phyloP scores from a whole-genome alignment of 2,113 vertebrate genomes.

The Brevimyrus niger region DNA sequence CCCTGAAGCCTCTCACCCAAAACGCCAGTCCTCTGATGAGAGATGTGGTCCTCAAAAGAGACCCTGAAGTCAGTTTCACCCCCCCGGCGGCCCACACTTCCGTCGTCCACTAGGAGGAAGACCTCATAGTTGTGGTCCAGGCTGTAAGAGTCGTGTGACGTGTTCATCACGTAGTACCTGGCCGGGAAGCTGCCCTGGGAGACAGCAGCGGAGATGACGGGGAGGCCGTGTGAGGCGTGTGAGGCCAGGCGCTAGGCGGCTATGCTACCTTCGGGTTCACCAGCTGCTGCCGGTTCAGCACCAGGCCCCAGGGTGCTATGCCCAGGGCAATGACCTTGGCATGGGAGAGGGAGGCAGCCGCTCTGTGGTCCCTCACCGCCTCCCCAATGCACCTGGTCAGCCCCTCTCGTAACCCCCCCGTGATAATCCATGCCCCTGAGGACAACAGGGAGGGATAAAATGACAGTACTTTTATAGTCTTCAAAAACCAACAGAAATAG shows the following conservation, averaged over 20 bases:
- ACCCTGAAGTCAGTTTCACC: conserved; percentile 68
- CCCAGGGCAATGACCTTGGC: conserved; percentile 76
- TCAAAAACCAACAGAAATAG: neutral
- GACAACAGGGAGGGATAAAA: neutral
- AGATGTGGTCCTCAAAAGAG: conserved; percentile 69
- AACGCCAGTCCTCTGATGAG: conserved; percentile 71
- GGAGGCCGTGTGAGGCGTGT: neutral
- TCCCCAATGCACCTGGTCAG: conserved; percentile 71
- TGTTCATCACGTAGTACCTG: conserved; percentile 53
- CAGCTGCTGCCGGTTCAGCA: conserved; percentile 62
- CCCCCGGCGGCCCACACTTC: conserved; percentile 60
- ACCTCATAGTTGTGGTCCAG: conserved; percentile 82
- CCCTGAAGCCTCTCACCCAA: conserved; percentile 55
- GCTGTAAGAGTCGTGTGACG: conserved; percentile 41
- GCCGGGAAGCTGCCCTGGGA: conserved; percentile 75
- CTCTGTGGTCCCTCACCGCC: conserved; percentile 76
- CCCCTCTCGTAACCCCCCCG: conserved; percentile 67
- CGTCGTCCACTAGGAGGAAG: conserved; percentile 81
- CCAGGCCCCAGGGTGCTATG: conserved; percentile 74
- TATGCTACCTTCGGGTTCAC: conserved; percentile 65
- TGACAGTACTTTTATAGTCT: neutral
- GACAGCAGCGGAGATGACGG: neutral
- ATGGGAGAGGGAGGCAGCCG: conserved; percentile 55
- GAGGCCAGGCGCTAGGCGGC: neutral
- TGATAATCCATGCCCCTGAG: conserved; percentile 80